These are phyloP conservation scores for Anoplolepis gracilipes DNA, from an alignment of 1,140 invertebrate species.

Conservation along the genomic window DNA sequence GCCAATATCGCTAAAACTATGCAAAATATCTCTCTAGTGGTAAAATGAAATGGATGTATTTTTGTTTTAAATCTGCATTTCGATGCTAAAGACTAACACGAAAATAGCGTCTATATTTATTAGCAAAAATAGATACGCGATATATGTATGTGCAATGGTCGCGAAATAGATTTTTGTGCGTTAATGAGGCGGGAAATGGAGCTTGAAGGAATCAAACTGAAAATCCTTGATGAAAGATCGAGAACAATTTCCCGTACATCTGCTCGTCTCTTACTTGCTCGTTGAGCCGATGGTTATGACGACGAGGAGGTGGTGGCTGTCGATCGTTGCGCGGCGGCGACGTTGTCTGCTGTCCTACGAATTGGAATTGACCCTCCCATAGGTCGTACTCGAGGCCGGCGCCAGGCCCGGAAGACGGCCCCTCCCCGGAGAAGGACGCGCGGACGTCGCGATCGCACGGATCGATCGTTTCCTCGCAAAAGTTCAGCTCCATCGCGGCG, in stretches of 20 bases:
- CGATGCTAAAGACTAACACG: background rate
- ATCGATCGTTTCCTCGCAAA: slow-evolving; percentile 52
- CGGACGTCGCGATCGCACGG: slow-evolving; percentile 65
- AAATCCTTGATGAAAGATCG: background rate
- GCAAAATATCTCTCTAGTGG: background rate
- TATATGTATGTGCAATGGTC: background rate
- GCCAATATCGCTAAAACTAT: background rate
- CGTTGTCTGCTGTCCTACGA: slow-evolving; percentile 86
- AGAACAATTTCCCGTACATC: background rate
- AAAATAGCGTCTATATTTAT: background rate
- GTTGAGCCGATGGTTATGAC: slow-evolving; percentile 66
- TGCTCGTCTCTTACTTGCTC: slow-evolving; percentile 78
- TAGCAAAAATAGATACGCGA: background rate
- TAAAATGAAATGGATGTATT: background rate
- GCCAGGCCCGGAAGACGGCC: slow-evolving; percentile 70
- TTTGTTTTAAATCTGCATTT: background rate
- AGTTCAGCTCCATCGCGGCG: slow-evolving; percentile 57
- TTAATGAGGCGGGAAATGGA: background rate
- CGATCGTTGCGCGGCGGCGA: slow-evolving; percentile 26
- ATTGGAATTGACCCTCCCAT: slow-evolving; percentile 95
- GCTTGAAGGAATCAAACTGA: background rate
- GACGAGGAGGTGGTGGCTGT: slow-evolving; percentile 58
- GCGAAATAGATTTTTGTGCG: background rate
- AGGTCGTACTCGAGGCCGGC: slow-evolving; percentile 91
- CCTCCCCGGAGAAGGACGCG: slow-evolving; percentile 62